Conservation (phyloP, 2,113 vertebrate species). For the Phalacrocorax aristotelis region DNA sequence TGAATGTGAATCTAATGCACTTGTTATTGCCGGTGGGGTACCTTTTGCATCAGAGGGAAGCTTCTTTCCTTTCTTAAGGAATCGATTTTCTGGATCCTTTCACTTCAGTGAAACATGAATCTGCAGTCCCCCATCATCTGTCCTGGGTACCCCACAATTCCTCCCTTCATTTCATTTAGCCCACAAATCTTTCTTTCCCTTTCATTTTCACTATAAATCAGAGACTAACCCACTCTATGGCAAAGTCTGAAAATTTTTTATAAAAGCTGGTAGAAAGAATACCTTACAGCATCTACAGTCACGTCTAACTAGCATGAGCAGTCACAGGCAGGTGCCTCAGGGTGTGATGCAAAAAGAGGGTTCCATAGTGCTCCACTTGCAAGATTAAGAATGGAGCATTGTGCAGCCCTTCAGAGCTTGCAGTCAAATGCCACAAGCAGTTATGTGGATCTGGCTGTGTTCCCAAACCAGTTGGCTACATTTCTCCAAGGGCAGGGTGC, state of each 20-base stretch:
- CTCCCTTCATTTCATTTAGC: background rate
- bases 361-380: background rate
- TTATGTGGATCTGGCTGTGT: background rate
- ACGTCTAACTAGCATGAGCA: background rate
- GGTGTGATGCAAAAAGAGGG: background rate
- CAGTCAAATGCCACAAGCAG: conserved; percentile 9
- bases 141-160: background rate
- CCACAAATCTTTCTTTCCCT: background rate
- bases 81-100: background rate
- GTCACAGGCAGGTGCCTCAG: background rate
- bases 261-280: background rate
- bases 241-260: background rate
- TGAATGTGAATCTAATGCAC: background rate
- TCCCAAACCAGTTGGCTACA: background rate
- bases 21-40: background rate
- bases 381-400: background rate
- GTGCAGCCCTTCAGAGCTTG: background rate
- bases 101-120: background rate
- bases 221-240: background rate
- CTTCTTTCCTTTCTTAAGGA: background rate
- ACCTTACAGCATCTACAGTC: background rate
- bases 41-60: background rate
- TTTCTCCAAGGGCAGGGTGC: background rate
- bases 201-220: background rate
- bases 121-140: background rate